Evolutionary conservation across 2,888 invertebrate species (phyloP).

Genomic region (Leucania comma): DNA sequence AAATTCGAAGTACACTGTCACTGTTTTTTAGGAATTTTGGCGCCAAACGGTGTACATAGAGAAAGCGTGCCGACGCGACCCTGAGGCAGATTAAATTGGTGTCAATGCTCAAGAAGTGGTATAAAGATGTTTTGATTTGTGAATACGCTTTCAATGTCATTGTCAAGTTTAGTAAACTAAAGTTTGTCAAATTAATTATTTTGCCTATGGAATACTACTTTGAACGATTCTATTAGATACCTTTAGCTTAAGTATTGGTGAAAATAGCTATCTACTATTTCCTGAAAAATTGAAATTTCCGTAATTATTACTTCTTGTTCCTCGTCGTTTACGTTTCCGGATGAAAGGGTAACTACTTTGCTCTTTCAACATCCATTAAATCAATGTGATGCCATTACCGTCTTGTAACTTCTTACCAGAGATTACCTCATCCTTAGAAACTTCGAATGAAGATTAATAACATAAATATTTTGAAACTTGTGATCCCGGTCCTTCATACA

Average conservation of each 20-base stretch:
- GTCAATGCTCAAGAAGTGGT: conserved; percentile 72
- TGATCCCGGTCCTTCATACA: background rate
- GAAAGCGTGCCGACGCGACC: conserved; percentile 81
- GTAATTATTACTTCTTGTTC: conserved; percentile 22
- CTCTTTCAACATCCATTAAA: background rate
- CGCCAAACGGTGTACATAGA: conserved; percentile 78
- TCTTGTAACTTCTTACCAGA: background rate
- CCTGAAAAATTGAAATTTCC: background rate
- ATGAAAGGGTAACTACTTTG: conserved; percentile 3
- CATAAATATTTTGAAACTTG: background rate
- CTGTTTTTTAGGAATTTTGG: conserved; percentile 84
- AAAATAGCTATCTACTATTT: conserved; percentile 1
- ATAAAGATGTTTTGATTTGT: conserved; percentile 56
- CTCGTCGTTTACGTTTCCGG: conserved; percentile 5
- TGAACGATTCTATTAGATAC: background rate
- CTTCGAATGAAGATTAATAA: background rate
- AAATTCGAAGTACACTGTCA: conserved; percentile 40
- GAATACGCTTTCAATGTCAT: conserved; percentile 44
- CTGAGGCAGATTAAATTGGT: conserved; percentile 76
- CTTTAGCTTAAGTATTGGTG: background rate
- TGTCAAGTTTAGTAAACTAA: conserved; percentile 27
- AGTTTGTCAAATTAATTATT: conserved; percentile 22
- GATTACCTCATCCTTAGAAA: background rate
- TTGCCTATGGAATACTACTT: background rate
- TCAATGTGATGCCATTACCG: background rate